phyloP scores from a whole-genome alignment of 2,113 vertebrate species.

The Macaca mulatta region DNA sequence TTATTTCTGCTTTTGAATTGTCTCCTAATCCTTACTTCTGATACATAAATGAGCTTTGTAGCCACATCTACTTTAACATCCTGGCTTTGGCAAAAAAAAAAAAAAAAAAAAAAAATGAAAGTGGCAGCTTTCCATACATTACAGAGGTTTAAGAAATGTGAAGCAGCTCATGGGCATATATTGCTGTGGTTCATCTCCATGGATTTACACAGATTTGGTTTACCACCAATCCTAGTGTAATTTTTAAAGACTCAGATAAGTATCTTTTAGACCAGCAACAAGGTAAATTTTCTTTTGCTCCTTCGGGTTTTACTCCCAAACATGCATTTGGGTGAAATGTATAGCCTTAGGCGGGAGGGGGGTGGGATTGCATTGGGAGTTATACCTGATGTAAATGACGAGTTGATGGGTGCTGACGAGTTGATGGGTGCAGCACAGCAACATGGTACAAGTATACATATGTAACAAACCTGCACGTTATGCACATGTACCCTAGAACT shows the following conservation, averaged over 20 bases:
- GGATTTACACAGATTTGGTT: slow-evolving; percentile 13
- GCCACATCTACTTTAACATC: background rate
- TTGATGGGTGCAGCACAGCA: too few relatives aligned
- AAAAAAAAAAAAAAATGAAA: background rate
- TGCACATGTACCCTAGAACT: too few relatives aligned
- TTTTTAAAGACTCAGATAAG: slow-evolving; percentile 33
- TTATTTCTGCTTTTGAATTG: slow-evolving; percentile 20
- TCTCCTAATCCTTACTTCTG: slow-evolving; percentile 1
- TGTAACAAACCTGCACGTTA: too few relatives aligned
- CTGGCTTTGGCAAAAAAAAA: background rate
- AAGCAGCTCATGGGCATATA: background rate
- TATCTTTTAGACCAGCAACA: background rate
- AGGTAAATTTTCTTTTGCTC: slow-evolving; percentile 37
- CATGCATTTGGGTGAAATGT: slow-evolving; percentile 31
- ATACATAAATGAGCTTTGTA: background rate
- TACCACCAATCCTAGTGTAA: background rate
- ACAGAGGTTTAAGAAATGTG: background rate
- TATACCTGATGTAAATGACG: too few relatives aligned
- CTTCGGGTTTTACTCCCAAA: background rate
- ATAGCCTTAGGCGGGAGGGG: background rate
- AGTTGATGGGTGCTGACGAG: too few relatives aligned
- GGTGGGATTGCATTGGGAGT: too few relatives aligned
- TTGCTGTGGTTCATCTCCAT: background rate
- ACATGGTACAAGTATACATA: too few relatives aligned
- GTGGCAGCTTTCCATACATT: background rate